Evolutionary conservation across 2,113 vertebrate species (phyloP).

Genomic region (Isurus oxyrinchus): DNA sequence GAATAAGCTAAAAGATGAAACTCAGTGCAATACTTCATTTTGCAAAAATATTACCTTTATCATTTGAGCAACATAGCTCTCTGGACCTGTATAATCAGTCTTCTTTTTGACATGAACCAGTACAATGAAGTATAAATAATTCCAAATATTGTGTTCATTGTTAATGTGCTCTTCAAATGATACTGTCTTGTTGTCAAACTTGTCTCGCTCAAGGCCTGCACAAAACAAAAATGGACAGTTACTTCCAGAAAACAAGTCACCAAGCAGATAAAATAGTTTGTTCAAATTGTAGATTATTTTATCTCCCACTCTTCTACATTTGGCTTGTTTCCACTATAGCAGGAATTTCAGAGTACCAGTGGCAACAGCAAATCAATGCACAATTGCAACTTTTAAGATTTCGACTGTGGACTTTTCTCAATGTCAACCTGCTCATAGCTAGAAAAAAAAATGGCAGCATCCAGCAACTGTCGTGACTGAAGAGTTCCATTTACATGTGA

Average conservation of each 20-base stretch:
- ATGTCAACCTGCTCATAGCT: neutral
- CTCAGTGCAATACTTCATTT: neutral
- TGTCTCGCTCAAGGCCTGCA: slow-evolving; percentile 88
- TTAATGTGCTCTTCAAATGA: slow-evolving; percentile 96
- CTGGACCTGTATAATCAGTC: slow-evolving; percentile 91
- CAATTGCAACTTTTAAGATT: neutral
- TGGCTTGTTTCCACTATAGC: neutral
- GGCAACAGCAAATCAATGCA: neutral
- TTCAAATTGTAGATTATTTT: neutral
- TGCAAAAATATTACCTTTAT: slow-evolving; percentile 69
- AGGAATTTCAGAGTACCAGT: neutral
- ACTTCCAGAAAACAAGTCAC: neutral
- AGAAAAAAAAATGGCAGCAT: neutral
- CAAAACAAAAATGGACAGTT: slow-evolving; percentile 14
- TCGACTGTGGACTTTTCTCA: neutral
- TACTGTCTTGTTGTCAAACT: slow-evolving; percentile 97
- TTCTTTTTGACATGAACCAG: slow-evolving; percentile 89
- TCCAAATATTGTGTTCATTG: slow-evolving; percentile 97
- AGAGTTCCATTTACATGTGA: neutral
- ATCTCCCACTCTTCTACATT: neutral
- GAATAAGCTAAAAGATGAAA: neutral
- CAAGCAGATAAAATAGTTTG: neutral
- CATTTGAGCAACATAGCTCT: slow-evolving; percentile 95
- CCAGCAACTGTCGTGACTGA: neutral
- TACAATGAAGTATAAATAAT: slow-evolving; percentile 96